A percentile compares a stretch with the other conserved stretches of the same genome.
phyloP scores from a whole-genome alignment of 2,888 invertebrate genomes.

The Elysia crispata region DNA sequence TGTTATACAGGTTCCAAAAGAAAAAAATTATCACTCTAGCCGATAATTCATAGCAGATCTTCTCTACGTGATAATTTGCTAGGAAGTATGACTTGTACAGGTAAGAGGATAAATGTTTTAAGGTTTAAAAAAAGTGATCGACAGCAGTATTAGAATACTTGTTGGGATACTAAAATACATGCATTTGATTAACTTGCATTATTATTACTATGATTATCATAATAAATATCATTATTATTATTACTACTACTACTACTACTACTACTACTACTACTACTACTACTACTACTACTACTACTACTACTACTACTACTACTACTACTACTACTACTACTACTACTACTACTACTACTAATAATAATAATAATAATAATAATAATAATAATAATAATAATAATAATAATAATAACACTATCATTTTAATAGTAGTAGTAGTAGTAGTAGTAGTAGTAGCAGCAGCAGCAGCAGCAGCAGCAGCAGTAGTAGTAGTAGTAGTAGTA shows the following conservation, averaged over 20 bases:
- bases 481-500: background rate
- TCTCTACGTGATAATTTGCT: no score
- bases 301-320: no score
- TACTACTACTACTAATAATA: no score
- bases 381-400: background rate
- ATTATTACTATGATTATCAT: no score
- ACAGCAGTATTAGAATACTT: background rate
- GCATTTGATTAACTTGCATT: background rate
- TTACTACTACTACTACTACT: background rate
- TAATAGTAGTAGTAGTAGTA: background rate
- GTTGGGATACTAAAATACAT: background rate
- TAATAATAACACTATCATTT: no score
- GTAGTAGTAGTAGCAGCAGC: background rate
- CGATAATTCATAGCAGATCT: no score
- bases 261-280: background rate
- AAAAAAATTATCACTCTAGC: no score
- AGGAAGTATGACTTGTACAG: no score
- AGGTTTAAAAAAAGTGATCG: no score
- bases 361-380: background rate
- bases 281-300: background rate
- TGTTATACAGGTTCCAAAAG: no score
- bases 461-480: background rate
- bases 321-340: background rate
- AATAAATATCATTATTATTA: background rate
- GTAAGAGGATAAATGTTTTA: no score